phyloP scores from a whole-genome alignment of 92 coral and sea anemone species.

The Phenganax stokvisi region DNA sequence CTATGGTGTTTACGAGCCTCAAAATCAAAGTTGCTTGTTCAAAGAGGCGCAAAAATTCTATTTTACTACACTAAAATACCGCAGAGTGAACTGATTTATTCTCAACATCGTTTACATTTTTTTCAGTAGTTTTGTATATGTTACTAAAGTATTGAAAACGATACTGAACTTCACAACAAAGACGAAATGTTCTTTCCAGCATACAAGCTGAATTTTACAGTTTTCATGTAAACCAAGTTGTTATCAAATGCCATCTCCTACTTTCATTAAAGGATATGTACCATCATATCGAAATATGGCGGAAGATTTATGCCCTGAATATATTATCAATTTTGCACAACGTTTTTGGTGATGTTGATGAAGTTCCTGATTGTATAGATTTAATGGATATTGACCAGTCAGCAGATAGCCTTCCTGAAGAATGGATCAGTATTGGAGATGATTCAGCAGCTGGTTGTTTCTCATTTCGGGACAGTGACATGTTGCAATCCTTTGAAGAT shows the following conservation, averaged over 20 bases:
- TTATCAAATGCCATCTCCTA: background rate
- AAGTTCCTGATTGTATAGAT: background rate
- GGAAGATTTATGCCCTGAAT: background rate
- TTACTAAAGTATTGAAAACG: too few relatives aligned
- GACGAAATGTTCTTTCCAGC: background rate
- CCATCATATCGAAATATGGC: background rate
- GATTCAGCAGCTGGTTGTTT: background rate
- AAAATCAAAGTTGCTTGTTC: too few relatives aligned
- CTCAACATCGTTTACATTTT: background rate
- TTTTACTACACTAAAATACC: too few relatives aligned
- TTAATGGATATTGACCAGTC: background rate
- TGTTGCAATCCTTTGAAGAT: background rate
- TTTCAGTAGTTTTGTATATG: too few relatives aligned
- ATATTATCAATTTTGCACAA: background rate
- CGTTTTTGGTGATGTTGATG: background rate
- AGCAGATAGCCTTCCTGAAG: background rate
- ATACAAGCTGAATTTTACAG: background rate
- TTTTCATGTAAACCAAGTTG: background rate
- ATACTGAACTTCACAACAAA: background rate
- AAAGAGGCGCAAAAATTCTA: too few relatives aligned
- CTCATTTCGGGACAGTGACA: background rate
- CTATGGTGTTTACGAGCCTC: too few relatives aligned
- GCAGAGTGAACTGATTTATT: background rate
- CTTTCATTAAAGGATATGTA: background rate
- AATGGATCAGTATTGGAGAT: background rate